These are phyloP conservation scores for Oxyruncus cristatus DNA, from an alignment of 2,113 vertebrate species.

Conservation along the genomic window DNA sequence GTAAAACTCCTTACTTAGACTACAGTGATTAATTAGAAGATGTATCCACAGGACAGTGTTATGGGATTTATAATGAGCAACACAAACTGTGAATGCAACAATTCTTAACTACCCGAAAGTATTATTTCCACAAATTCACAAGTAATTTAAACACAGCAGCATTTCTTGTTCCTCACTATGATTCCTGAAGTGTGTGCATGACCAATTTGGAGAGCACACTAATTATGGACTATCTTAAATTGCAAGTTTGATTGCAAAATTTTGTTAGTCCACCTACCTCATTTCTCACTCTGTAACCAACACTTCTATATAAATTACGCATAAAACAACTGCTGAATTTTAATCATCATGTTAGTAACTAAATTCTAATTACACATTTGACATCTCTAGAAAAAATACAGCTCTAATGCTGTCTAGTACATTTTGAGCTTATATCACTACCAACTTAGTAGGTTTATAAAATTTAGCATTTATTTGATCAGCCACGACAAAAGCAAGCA, in stretches of 20 bases:
- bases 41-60: not conserved
- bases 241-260: not conserved
- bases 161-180: not conserved
- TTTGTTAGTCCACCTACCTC: not conserved
- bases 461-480: not conserved
- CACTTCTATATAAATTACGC: not conserved
- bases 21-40: not conserved
- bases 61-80: not conserved
- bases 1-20: not conserved
- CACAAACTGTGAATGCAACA: not conserved
- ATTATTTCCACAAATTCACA: not conserved
- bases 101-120: not conserved
- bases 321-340: slow-evolving; percentile 26
- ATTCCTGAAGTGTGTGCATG: not conserved
- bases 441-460: not conserved
- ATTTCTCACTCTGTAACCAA: not conserved
- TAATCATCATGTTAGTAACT: not conserved
- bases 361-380: not conserved
- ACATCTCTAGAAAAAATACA: not conserved
- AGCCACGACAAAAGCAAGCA: not conserved
- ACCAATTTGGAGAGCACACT: not conserved
- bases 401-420: not conserved
- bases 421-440: not conserved
- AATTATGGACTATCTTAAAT: not conserved
- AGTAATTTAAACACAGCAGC: not conserved